Conservation (phyloP, 2,888 invertebrate genomes). For the Eristalis pertinax region DNA sequence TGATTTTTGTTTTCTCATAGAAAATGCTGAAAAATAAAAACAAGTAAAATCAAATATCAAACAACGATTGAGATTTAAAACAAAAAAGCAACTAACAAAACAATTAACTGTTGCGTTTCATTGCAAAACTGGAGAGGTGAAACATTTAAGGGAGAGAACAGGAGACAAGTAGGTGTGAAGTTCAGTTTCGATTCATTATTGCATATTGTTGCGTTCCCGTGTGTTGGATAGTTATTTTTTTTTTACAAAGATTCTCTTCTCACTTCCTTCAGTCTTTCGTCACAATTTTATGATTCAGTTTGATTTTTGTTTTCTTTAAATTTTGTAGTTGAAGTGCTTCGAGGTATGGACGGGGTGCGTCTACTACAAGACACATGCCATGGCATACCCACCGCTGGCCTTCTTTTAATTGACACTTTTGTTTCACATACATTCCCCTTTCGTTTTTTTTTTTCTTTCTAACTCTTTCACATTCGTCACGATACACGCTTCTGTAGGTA, state of each 20-base stretch:
- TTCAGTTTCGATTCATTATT: constrained; percentile 40
- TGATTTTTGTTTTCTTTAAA: neutral
- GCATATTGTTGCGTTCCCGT: constrained; percentile 27
- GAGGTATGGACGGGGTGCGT: neutral
- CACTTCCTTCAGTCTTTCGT: constrained; percentile 58
- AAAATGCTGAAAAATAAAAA: constrained; percentile 67
- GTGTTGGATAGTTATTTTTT: neutral
- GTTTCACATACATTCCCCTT: constrained; percentile 19
- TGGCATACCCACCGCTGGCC: neutral
- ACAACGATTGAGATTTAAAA: constrained; percentile 27
- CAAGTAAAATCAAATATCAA: constrained; percentile 43
- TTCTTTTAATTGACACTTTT: constrained; percentile 62
- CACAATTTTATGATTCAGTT: constrained; percentile 34
- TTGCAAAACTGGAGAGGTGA: constrained; percentile 2
- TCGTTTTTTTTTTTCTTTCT: neutral
- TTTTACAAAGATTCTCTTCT: constrained; percentile 25
- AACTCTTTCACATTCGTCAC: neutral
- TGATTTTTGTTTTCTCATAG: constrained; percentile 27
- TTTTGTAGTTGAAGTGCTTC: constrained; percentile 9
- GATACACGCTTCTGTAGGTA: constrained; percentile 14
- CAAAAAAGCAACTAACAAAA: neutral
- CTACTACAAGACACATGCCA: neutral
- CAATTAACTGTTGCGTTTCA: neutral
- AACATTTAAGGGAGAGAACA: constrained; percentile 23
- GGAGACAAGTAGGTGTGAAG: constrained; percentile 31